Evolutionary conservation across 37 sponge, comb jelly and placozoan species (phyloP).

Genomic region (Crambe crambe): DNA sequence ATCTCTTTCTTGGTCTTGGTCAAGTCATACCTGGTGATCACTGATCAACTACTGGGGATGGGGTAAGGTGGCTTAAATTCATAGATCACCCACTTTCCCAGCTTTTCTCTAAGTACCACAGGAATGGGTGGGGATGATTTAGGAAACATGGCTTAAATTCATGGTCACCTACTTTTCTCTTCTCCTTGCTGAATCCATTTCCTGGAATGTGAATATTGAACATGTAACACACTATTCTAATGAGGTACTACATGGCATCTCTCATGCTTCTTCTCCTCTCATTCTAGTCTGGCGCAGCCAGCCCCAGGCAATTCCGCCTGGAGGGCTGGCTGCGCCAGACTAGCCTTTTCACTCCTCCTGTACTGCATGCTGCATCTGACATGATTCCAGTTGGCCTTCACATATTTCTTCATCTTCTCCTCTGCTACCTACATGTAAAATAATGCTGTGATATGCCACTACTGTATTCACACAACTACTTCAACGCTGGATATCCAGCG

Average conservation of each 20-base stretch:
- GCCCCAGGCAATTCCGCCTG: too few species aligned
- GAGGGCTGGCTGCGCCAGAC: too few species aligned
- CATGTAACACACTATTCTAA: not conserved
- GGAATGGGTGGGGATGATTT: not conserved
- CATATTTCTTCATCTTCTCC: conserved; percentile 66
- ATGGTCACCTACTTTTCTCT: not conserved
- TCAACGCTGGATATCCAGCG: too few species aligned
- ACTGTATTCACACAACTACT: not conserved
- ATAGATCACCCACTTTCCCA: too few species aligned
- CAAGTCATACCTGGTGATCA: conserved; percentile 56
- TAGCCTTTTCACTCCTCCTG: conserved; percentile 50
- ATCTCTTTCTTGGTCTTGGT: conserved; percentile 25
- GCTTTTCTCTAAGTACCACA: not conserved
- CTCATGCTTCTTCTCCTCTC: conserved; percentile 37
- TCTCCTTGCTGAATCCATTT: conserved; percentile 28
- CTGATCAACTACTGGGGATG: not conserved
- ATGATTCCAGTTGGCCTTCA: conserved; percentile 71
- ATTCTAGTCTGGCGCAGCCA: too few species aligned
- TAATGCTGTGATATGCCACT: not conserved
- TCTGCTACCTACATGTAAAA: conserved; percentile 52
- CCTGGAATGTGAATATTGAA: conserved; percentile 7
- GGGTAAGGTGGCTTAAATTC: too few species aligned
- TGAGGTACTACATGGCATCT: not conserved
- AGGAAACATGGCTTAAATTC: not conserved
- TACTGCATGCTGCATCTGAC: conserved; percentile 34